Evolutionary conservation across 2,113 vertebrate genomes (phyloP).

Genomic region (Otis tarda): DNA sequence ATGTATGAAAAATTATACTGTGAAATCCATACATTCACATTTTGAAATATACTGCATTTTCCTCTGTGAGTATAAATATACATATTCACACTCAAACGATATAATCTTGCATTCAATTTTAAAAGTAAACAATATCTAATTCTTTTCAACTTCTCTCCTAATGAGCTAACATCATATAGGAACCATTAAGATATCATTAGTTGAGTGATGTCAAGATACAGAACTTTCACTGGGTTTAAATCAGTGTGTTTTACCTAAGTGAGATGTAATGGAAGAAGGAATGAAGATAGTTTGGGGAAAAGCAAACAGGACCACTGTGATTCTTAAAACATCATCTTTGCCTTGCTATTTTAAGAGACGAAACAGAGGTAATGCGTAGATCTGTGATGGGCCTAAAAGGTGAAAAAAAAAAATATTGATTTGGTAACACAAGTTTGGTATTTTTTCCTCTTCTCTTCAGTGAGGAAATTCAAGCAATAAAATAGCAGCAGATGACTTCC

Average conservation of each 20-base stretch:
- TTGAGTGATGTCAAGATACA: background rate
- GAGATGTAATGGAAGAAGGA: background rate
- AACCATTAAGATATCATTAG: background rate
- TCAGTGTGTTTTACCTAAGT: background rate
- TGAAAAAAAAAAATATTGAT: background rate
- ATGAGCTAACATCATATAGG: background rate
- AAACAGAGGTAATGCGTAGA: background rate
- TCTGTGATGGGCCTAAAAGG: background rate
- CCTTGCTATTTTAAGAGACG: background rate
- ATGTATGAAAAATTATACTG: background rate
- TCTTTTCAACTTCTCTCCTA: background rate
- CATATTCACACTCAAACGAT: background rate
- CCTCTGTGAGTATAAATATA: background rate
- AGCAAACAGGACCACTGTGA: background rate
- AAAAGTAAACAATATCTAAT: background rate
- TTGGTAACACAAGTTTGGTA: background rate
- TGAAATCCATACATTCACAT: background rate
- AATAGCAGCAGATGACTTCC: background rate
- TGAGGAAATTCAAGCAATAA: background rate
- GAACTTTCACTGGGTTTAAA: background rate
- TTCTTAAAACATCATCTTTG: background rate
- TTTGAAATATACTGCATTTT: background rate
- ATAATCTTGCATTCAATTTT: background rate
- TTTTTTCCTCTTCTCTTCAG: background rate
- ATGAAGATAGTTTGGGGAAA: background rate